These are phyloP conservation scores for Diploptera punctata DNA, from an alignment of 2,888 invertebrate genomes.

Conservation along the genomic window DNA sequence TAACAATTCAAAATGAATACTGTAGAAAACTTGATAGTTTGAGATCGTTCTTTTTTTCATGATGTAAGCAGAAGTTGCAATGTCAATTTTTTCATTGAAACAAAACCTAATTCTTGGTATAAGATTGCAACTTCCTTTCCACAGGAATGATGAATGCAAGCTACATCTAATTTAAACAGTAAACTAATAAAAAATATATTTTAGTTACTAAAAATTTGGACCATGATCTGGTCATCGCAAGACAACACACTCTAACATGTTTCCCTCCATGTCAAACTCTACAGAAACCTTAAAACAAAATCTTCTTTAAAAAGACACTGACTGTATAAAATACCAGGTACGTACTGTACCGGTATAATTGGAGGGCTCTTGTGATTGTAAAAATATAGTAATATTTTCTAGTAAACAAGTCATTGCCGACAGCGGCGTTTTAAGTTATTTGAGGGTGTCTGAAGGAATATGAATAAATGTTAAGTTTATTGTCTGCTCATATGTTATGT, in stretches of 20 bases:
- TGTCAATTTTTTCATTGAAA: neutral
- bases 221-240: slow-evolving; percentile 6
- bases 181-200: slow-evolving; percentile 11
- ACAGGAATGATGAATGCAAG: slow-evolving; percentile 19
- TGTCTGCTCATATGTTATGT: too few relatives aligned
- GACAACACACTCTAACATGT: slow-evolving; percentile 23
- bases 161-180: slow-evolving; percentile 20
- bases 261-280: neutral
- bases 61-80: neutral
- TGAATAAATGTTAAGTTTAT: too few relatives aligned
- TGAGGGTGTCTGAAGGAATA: too few relatives aligned
- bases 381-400: too few relatives aligned
- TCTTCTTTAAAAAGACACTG: slow-evolving; percentile 18
- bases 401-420: too few relatives aligned
- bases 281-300: neutral
- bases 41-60: neutral
- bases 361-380: too few relatives aligned
- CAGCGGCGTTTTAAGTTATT: too few relatives aligned
- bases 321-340: slow-evolving; percentile 21
- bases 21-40: neutral
- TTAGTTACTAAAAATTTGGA: neutral
- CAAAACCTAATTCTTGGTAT: neutral
- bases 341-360: too few relatives aligned
- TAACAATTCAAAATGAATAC: slow-evolving; percentile 1
- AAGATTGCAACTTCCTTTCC: slow-evolving; percentile 9